Percentiles rank a stretch among this genome's conserved stretches.
Conservation (phyloP, 2,113 vertebrate genomes). For the Ceuthmochares aereus region DNA sequence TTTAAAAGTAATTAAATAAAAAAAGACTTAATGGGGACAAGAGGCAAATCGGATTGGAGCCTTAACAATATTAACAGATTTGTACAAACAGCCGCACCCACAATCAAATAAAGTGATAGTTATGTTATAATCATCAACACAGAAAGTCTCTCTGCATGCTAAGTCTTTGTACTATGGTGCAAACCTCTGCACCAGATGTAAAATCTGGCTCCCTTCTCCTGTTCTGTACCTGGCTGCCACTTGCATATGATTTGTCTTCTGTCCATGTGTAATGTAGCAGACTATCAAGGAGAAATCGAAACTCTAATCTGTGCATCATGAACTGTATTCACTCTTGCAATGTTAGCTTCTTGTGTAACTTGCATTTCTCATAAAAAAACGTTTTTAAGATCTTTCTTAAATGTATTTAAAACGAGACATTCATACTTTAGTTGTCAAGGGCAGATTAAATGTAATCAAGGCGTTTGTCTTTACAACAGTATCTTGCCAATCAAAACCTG, state of each 20-base stretch:
- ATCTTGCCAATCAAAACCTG: neutral
- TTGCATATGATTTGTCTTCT: slow-evolving; percentile 1
- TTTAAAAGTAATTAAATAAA: slow-evolving; percentile 42
- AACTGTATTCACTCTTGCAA: neutral
- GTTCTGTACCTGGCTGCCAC: neutral
- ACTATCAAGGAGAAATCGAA: neutral
- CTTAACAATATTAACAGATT: slow-evolving; percentile 62
- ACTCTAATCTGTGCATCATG: neutral
- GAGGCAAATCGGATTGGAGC: slow-evolving; percentile 20
- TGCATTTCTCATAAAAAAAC: neutral
- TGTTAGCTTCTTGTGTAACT: neutral
- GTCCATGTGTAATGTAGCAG: neutral
- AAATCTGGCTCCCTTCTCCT: slow-evolving; percentile 27
- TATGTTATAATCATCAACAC: slow-evolving; percentile 53
- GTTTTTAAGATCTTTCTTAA: neutral
- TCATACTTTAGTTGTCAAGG: neutral
- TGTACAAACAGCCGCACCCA: slow-evolving; percentile 12
- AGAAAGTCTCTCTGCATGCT: neutral
- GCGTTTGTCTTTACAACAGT: neutral
- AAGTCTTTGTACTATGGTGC: neutral
- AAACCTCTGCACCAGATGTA: slow-evolving; percentile 45
- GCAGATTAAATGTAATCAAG: neutral
- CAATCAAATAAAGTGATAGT: slow-evolving; percentile 35
- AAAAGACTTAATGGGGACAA: slow-evolving; percentile 17
- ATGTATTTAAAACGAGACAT: neutral